Base-by-base conservation (phyloP, 2,797 vertebrate species). In the Gallinago solitaria region DNA sequence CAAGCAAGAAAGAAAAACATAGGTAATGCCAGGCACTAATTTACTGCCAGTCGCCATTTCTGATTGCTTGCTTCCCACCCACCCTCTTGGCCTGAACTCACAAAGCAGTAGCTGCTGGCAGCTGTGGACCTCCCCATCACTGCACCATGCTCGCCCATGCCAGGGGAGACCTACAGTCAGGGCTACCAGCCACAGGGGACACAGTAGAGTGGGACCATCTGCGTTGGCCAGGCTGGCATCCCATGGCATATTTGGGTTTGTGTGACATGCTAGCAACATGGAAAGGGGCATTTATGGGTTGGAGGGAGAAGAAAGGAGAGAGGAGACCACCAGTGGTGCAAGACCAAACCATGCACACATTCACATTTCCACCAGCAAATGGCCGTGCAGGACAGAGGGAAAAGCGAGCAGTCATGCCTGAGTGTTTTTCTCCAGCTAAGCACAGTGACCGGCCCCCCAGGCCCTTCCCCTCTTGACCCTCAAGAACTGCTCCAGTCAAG, bases 401-500 rank as follows among this genome's bases (percentile, higher is more conserved):
- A 67, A 83, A 90, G 32, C 2, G 15, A 84, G 86, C 54, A 45
- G 77, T 39, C 76, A 85, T 27, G 51, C 59, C 57, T 21, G 69
- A 12, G 24, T 27, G 53, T 8, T 56, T 10, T 57, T 39, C 41
- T 43, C 28, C 77, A 93, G 82, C 89, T 60, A 39, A 93, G 82
- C 81, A 37, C 65, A 77, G 45, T 0, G 0, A 43, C 8, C 63
- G 87, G 57, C 71, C 51, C 60, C 67, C 12, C 77, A 23, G 83
- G n/a, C 59, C 65, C 56, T 37, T 63, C 90, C 56, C 73, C 56
- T 47, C 83, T 57, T 19, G 1, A 20, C 74, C 94, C 89, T 91
- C 87, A 95, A 97, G 98, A 98, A 98, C 41, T 94, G 51, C 96
- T 95, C 87, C 97, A 95, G 94, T 91, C 32, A 8, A 97, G 96